phyloP scores from a whole-genome alignment of 2,113 vertebrate species.

The Ceuthmochares aereus region DNA sequence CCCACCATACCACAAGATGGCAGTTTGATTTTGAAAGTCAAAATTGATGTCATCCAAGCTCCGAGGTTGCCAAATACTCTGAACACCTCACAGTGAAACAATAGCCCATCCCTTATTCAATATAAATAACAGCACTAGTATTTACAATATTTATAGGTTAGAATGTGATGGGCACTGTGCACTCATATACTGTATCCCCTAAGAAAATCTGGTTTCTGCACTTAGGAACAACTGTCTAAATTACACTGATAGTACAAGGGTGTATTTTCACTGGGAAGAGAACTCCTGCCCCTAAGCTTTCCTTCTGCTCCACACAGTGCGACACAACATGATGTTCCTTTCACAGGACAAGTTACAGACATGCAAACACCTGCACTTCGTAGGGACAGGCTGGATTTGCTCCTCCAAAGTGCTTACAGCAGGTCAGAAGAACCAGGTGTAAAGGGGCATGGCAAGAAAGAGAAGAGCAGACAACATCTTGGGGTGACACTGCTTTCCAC shows the following conservation, averaged over 20 bases:
- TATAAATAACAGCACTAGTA: not conserved
- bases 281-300: not conserved
- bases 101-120: not conserved
- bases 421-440: not conserved
- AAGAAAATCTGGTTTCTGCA: not conserved
- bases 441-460: not conserved
- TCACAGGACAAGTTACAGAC: not conserved
- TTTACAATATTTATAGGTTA: not conserved
- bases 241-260: not conserved
- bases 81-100: not conserved
- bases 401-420: not conserved
- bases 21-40: slow-evolving; percentile 42
- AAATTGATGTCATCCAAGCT: not conserved
- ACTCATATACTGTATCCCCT: not conserved
- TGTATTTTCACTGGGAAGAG: not conserved
- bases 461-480: not conserved
- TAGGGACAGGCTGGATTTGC: not conserved
- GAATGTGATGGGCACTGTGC: not conserved
- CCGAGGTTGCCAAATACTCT: not conserved
- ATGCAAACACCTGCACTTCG: not conserved
- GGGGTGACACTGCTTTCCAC: not conserved
- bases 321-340: not conserved
- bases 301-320: not conserved
- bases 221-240: not conserved
- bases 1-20: slow-evolving; percentile 27